Conservation (phyloP, 2,113 vertebrate genomes). For the Tichodroma muraria region DNA sequence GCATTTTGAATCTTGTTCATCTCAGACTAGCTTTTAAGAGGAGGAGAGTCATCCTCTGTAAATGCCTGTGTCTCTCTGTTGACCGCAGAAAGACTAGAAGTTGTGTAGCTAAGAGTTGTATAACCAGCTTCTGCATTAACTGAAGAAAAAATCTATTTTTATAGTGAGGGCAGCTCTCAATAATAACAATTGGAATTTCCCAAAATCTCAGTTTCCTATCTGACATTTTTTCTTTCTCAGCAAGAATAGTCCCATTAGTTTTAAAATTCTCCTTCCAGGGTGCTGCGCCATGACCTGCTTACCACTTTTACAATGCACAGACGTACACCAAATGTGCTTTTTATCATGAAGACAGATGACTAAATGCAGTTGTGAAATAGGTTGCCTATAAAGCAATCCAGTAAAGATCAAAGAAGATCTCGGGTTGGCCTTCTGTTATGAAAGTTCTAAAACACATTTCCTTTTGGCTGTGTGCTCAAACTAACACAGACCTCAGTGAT, state of each 20-base stretch:
- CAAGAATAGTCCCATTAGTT: neutral
- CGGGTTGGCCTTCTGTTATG: neutral
- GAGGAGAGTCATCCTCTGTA: neutral
- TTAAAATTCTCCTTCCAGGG: neutral
- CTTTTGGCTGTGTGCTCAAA: neutral
- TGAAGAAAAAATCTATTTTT: neutral
- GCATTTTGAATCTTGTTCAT: neutral
- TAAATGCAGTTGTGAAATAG: slow-evolving; percentile 37
- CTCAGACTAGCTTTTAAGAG: neutral
- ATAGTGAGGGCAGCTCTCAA: neutral
- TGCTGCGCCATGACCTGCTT: neutral
- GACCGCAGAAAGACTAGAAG: neutral
- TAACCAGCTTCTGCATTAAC: neutral
- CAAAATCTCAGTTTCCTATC: neutral
- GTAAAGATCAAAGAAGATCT: slow-evolving; percentile 25
- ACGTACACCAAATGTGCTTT: slow-evolving; percentile 1
- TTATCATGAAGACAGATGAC: slow-evolving; percentile 29
- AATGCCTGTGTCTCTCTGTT: neutral
- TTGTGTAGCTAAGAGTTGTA: neutral
- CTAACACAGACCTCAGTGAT: slow-evolving; percentile 16
- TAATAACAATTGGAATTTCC: neutral
- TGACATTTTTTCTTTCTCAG: neutral
- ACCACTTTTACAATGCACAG: neutral
- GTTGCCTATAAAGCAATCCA: neutral
- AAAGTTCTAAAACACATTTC: slow-evolving; percentile 47